Percentiles rank a stretch among this genome's conserved stretches.
These are phyloP conservation scores for Acrobasis consociella DNA, from an alignment of 2,888 invertebrate genomes.

Conservation along the genomic window DNA sequence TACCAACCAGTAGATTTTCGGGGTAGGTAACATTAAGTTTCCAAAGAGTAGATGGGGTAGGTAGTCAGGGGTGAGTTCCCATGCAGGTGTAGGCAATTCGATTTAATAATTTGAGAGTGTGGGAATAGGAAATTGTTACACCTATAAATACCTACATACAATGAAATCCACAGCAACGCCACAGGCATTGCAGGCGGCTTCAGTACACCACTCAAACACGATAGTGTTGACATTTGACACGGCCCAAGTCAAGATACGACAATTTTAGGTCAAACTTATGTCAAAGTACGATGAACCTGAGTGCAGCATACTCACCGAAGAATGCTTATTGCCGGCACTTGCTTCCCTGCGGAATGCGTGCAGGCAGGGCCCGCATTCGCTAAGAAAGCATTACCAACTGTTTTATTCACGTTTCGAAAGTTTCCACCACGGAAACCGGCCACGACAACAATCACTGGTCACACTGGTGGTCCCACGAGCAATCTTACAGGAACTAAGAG, in stretches of 20 bases:
- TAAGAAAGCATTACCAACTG: constrained; percentile 79
- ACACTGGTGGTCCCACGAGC: constrained; percentile 68
- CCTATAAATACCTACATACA: too few species aligned
- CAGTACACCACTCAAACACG: constrained; percentile 5
- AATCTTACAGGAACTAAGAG: constrained; percentile 65
- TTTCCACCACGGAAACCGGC: constrained; percentile 79
- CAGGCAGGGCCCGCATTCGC: constrained; percentile 77
- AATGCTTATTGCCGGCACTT: constrained; percentile 80
- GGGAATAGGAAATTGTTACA: too few species aligned
- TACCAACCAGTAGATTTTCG: too few species aligned
- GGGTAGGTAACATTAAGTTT: too few species aligned
- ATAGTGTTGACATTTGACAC: constrained; percentile 59
- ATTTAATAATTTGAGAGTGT: too few species aligned
- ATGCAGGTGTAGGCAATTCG: too few species aligned
- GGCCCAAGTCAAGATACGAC: constrained; percentile 49
- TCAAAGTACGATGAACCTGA: constrained; percentile 81
- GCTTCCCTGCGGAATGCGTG: constrained; percentile 79
- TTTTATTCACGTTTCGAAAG: constrained; percentile 81
- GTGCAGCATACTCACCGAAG: constrained; percentile 79
- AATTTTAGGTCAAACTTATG: constrained; percentile 58
- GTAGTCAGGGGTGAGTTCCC: too few species aligned
- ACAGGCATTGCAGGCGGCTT: constrained; percentile 30
- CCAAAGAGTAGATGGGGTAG: too few species aligned
- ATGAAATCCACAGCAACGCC: too few species aligned
- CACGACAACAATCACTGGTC: constrained; percentile 81